These are phyloP conservation scores for Panagrolaimus sp. DNA, from an alignment of 1,140 invertebrate species.

Conservation along the genomic window DNA sequence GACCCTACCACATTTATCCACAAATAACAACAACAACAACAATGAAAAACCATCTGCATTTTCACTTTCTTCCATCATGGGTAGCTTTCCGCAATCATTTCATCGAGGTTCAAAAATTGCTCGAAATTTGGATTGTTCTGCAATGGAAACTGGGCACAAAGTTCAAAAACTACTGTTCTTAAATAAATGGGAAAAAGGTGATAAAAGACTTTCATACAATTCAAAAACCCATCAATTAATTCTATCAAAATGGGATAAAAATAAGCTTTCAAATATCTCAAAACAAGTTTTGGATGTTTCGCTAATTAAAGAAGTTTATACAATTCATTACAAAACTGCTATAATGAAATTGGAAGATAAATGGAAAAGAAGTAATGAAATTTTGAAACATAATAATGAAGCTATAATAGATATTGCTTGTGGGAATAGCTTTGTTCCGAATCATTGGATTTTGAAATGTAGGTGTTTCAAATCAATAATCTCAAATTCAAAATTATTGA, in stretches of 20 bases:
- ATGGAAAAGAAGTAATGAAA: conserved; percentile 53
- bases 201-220: conserved; percentile 45
- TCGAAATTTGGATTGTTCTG: conserved; percentile 39
- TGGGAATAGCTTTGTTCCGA: conserved; percentile 48
- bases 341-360: conserved; percentile 52
- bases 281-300: conserved; percentile 41
- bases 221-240: conserved; percentile 44
- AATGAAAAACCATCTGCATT: no score
- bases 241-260: conserved; percentile 19
- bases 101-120: no score
- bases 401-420: conserved; percentile 47
- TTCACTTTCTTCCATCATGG: no score
- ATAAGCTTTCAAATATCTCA: conserved; percentile 31
- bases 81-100: no score
- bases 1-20: no score
- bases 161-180: conserved; percentile 50
- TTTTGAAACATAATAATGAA: conserved; percentile 40
- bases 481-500: conserved; percentile 5
- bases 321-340: conserved; percentile 35
- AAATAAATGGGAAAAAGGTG: conserved; percentile 53
- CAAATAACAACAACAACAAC: no score
- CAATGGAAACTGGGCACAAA: conserved; percentile 50
- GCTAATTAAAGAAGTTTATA: conserved; percentile 42
- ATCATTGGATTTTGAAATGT: conserved; percentile 54
- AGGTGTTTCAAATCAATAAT: conserved; percentile 29